phyloP scores from a whole-genome alignment of 2,888 invertebrate species.

The Mimas tiliae region DNA sequence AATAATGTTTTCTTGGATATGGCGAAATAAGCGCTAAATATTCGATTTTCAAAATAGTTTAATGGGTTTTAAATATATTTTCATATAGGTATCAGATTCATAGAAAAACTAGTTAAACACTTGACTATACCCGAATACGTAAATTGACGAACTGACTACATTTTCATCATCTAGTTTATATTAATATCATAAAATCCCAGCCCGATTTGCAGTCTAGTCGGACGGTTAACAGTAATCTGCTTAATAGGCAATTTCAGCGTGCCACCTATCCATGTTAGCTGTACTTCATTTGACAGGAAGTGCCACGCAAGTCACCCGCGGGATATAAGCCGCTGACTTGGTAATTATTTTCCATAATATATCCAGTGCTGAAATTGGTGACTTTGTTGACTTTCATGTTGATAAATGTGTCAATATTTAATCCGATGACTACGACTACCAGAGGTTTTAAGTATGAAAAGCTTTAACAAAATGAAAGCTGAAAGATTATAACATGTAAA shows the following conservation, averaged over 20 bases:
- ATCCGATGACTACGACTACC: too few relatives aligned
- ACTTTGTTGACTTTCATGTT: neutral
- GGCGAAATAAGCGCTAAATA: neutral
- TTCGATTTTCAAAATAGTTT: too few relatives aligned
- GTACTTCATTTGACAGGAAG: slow-evolving; percentile 46
- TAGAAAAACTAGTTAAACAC: neutral
- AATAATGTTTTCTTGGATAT: too few relatives aligned
- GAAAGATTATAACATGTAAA: too few relatives aligned
- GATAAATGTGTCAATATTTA: too few relatives aligned
- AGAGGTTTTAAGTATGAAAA: too few relatives aligned
- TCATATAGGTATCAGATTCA: neutral
- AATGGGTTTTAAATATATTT: too few relatives aligned
- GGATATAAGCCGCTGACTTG: slow-evolving; percentile 40
- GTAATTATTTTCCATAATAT: slow-evolving; percentile 50
- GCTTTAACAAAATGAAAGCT: too few relatives aligned
- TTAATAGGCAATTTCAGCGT: slow-evolving; percentile 55
- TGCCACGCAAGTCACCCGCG: slow-evolving; percentile 44
- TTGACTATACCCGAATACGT: neutral
- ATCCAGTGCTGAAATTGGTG: neutral
- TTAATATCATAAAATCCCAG: slow-evolving; percentile 40
- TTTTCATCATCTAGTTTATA: slow-evolving; percentile 15
- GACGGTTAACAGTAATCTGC: slow-evolving; percentile 49
- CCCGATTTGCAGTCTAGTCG: slow-evolving; percentile 48
- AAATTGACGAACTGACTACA: neutral
- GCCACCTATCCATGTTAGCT: slow-evolving; percentile 45